Evolutionary conservation across 2,113 vertebrate genomes (phyloP).

Genomic region (Melanocharis versteri): DNA sequence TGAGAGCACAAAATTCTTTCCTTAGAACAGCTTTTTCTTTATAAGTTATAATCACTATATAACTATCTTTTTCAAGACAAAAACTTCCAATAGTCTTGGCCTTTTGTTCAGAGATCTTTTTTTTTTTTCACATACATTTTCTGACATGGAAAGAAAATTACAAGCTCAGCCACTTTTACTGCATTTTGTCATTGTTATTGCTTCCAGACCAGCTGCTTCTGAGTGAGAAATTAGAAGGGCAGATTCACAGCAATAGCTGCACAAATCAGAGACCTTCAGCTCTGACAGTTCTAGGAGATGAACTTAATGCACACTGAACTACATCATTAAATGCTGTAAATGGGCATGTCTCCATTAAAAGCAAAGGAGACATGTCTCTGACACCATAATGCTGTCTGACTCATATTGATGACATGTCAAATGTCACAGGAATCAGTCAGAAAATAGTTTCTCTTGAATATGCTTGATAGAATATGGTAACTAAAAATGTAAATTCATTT

Average conservation of each 20-base stretch:
- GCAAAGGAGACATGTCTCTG: neutral
- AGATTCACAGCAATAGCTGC: neutral
- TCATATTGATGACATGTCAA: neutral
- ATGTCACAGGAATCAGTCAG: neutral
- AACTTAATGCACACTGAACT: neutral
- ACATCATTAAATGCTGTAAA: slow-evolving; percentile 6
- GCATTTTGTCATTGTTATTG: neutral
- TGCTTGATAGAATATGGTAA: neutral
- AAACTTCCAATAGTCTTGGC: neutral
- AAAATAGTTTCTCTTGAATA: neutral
- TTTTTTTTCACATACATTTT: neutral
- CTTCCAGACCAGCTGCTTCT: neutral
- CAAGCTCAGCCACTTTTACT: neutral
- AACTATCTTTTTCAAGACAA: neutral
- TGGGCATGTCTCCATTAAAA: neutral
- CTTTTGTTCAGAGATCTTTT: neutral
- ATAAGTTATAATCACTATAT: neutral
- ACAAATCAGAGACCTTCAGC: neutral
- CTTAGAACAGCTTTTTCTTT: neutral
- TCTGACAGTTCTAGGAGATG: neutral
- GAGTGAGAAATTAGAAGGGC: neutral
- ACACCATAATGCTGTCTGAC: neutral
- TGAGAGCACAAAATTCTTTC: neutral
- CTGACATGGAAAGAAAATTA: neutral
- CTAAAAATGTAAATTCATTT: neutral